phyloP scores from a whole-genome alignment of 2,888 invertebrate species.

The Lasioglossum malachurum region DNA sequence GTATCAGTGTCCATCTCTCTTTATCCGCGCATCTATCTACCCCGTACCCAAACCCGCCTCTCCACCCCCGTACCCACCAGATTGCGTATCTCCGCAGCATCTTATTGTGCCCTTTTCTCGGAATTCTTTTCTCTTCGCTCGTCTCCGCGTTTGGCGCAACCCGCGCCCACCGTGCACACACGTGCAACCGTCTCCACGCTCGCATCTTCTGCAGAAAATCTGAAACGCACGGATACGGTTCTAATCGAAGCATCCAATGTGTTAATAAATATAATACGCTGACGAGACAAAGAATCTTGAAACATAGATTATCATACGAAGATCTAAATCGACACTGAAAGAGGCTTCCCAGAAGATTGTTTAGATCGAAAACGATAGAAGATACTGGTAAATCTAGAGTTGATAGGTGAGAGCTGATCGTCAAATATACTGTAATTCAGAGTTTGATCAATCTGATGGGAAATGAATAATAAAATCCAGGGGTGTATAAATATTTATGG shows the following conservation, averaged over 20 bases:
- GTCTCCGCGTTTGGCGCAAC: slow-evolving; percentile 29
- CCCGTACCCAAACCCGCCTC: neutral
- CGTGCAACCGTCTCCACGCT: neutral
- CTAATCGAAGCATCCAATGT: too few species aligned
- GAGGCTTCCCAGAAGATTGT: neutral
- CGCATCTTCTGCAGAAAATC: neutral
- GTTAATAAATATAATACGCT: too few species aligned
- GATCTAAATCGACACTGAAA: too few species aligned
- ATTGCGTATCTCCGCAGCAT: slow-evolving; percentile 42
- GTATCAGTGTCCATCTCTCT: slow-evolving; percentile 54
- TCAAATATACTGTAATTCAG: neutral
- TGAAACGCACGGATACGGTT: neutral
- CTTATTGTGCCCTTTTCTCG: slow-evolving; percentile 46
- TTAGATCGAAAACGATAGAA: neutral
- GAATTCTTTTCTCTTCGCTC: slow-evolving; percentile 25
- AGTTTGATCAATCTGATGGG: neutral
- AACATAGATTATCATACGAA: too few species aligned
- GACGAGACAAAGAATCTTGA: too few species aligned
- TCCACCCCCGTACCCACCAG: neutral
- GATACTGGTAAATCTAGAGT: neutral
- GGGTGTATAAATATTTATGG: neutral
- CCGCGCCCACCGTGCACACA: neutral
- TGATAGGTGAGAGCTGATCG: neutral
- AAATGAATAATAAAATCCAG: neutral
- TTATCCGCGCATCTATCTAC: slow-evolving; percentile 61